phyloP scores from a whole-genome alignment of 2,888 invertebrate genomes.

The Caradrina kadenii region DNA sequence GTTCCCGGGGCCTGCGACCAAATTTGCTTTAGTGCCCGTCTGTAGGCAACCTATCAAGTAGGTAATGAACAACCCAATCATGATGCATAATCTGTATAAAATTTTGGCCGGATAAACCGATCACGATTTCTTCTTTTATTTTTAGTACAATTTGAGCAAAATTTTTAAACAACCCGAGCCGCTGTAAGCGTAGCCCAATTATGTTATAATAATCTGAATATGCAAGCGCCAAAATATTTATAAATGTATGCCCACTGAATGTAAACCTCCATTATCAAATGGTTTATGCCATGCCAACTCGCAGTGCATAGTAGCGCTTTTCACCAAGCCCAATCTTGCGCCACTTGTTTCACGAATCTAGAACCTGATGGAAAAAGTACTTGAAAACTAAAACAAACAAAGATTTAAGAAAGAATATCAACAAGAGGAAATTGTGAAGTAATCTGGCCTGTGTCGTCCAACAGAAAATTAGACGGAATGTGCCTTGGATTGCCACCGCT shows the following conservation, averaged over 20 bases:
- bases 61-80: constrained; percentile 41
- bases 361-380: neutral
- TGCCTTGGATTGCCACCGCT: neutral
- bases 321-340: no score
- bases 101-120: neutral
- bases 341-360: neutral
- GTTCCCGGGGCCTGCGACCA: constrained; percentile 51
- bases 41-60: constrained; percentile 60
- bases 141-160: neutral
- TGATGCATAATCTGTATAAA: constrained; percentile 20
- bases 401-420: neutral
- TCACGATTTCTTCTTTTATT: neutral
- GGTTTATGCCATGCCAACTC: no score
- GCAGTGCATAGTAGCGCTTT: no score
- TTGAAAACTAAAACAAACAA: neutral
- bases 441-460: constrained; percentile 3
- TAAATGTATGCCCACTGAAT: no score
- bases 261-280: no score
- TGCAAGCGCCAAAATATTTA: no score
- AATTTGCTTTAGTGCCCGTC: constrained; percentile 58
- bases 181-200: no score
- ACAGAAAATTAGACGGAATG: constrained; percentile 7
- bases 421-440: neutral
- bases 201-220: no score
- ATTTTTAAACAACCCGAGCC: neutral